A percentile compares a stretch with the other conserved stretches of the same genome.
These are phyloP conservation scores for Nowickia ferox DNA, from an alignment of 2,888 invertebrate species.

Conservation along the genomic window DNA sequence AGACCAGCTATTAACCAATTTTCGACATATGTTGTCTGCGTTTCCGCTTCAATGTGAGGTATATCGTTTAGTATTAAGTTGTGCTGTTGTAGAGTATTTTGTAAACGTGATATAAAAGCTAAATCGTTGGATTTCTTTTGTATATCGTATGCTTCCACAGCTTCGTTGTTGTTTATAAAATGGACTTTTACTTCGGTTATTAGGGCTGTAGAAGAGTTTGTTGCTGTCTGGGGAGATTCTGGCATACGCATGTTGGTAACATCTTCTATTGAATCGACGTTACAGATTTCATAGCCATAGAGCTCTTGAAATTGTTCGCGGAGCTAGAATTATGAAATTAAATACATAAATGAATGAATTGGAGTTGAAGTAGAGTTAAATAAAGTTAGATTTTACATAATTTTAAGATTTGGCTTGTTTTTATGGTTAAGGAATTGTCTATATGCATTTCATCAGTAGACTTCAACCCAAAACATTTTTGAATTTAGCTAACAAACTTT, in stretches of 20 bases:
- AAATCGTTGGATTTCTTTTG: constrained; percentile 84
- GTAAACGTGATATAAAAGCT: constrained; percentile 83
- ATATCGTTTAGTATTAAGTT: constrained; percentile 84
- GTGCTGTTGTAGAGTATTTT: constrained; percentile 80
- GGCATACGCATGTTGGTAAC: constrained; percentile 56
- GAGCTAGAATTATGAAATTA: constrained; percentile 82
- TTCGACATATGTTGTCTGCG: constrained; percentile 79
- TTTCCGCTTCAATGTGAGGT: constrained; percentile 80
- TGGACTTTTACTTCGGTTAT: constrained; percentile 84
- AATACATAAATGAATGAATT: not conserved
- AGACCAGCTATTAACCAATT: constrained; percentile 84
- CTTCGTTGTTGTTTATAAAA: constrained; percentile 85
- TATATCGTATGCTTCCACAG: constrained; percentile 84
- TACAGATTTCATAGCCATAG: constrained; percentile 85
- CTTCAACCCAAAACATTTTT: too few relatives aligned
- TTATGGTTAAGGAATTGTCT: too few relatives aligned
- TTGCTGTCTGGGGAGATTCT: constrained; percentile 16
- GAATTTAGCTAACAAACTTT: too few relatives aligned
- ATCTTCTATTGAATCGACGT: constrained; percentile 85
- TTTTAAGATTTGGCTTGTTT: too few relatives aligned
- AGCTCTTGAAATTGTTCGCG: constrained; percentile 84
- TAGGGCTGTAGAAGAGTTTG: constrained; percentile 45
- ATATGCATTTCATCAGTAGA: too few relatives aligned
- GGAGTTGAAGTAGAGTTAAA: not conserved
- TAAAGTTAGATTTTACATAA: too few relatives aligned